These are phyloP conservation scores for Apis laboriosa DNA, from an alignment of 1,140 invertebrate genomes.

Conservation along the genomic window DNA sequence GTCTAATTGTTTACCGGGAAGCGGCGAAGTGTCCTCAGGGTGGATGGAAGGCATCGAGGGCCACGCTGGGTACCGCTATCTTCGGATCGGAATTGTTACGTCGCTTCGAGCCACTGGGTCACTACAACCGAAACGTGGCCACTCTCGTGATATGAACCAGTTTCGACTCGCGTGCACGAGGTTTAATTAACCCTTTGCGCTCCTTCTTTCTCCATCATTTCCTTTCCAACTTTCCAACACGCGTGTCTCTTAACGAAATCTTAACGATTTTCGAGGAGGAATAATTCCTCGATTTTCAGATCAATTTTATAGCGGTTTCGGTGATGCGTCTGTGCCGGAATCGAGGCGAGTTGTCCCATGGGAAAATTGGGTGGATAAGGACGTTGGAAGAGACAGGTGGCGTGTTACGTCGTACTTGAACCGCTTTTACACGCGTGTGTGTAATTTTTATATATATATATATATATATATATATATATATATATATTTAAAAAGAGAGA, in stretches of 20 bases:
- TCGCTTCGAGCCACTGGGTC: conserved; percentile 51
- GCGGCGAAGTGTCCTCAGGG: conserved; percentile 47
- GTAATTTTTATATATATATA: too few species aligned
- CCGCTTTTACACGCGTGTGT: too few species aligned
- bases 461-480: too few species aligned
- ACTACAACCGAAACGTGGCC: conserved; percentile 32
- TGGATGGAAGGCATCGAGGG: neutral
- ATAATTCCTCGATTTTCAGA: neutral
- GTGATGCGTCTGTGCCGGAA: too few species aligned
- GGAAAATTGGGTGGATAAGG: too few species aligned
- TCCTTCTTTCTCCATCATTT: neutral
- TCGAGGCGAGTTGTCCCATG: too few species aligned
- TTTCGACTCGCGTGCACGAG: conserved; percentile 26
- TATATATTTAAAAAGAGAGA: too few species aligned
- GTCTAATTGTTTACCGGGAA: conserved; percentile 68
- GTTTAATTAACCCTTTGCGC: conserved; percentile 51
- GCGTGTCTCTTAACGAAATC: neutral
- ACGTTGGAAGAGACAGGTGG: too few species aligned
- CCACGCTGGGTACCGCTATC: conserved; percentile 61
- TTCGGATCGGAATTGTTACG: conserved; percentile 50
- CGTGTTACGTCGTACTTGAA: too few species aligned
- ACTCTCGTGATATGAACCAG: neutral
- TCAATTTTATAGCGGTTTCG: neutral
- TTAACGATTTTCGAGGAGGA: too few species aligned
- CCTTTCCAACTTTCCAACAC: conserved; percentile 18